These are phyloP conservation scores for Notarius quadriscutis DNA, from an alignment of 2,113 vertebrate species.

Conservation along the genomic window DNA sequence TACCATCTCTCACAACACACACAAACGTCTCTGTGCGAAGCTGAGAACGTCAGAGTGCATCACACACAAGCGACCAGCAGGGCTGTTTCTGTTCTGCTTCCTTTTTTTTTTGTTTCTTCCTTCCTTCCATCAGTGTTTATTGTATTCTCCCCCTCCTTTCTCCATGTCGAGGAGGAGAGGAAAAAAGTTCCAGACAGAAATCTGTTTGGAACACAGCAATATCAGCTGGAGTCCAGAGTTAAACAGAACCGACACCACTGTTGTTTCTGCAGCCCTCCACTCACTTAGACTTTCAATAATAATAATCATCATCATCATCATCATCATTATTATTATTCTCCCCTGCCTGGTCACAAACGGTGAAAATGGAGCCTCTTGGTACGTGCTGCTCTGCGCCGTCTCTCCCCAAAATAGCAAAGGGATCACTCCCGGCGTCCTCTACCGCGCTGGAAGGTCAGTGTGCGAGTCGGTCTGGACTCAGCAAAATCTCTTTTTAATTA, in stretches of 20 bases:
- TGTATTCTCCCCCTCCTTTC: conserved; percentile 27
- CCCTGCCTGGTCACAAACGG: neutral
- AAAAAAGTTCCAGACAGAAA: conserved; percentile 55
- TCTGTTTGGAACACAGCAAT: conserved; percentile 53
- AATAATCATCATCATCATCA: too few species aligned
- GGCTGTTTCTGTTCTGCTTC: conserved; percentile 40
- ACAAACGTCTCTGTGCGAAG: conserved; percentile 8
- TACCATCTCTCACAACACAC: conserved; percentile 13
- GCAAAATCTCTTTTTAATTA: conserved; percentile 38
- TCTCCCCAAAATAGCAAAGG: conserved; percentile 14
- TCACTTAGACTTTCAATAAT: neutral
- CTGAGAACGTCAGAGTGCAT: conserved; percentile 39
- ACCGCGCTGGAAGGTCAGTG: conserved; percentile 9
- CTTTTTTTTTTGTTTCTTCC: conserved; percentile 46
- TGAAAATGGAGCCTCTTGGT: neutral
- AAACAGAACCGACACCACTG: conserved; percentile 41
- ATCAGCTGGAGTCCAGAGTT: conserved; percentile 34
- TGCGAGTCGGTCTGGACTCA: neutral
- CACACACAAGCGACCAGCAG: conserved; percentile 58
- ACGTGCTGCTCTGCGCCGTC: neutral
- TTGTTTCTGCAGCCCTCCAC: neutral
- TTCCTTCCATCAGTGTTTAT: conserved; percentile 6
- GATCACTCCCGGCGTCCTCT: neutral
- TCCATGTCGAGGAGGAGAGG: conserved; percentile 47
- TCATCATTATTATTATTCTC: neutral